These are phyloP conservation scores for Triplophysa bombifrons DNA, from an alignment of 2,797 vertebrate species.

Conservation along the genomic window DNA sequence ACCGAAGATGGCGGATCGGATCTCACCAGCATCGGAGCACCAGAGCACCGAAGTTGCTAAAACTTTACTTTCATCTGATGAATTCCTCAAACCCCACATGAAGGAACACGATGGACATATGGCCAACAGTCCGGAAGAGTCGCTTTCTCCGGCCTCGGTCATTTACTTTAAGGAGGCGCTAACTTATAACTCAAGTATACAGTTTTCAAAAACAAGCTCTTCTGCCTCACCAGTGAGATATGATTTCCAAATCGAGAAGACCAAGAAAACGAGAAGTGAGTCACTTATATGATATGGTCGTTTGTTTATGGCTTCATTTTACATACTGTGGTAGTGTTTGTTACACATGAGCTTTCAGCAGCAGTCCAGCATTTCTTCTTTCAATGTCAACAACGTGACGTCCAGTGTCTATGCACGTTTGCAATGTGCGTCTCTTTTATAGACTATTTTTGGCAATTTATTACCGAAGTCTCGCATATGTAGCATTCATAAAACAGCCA, in stretches of 20 bases:
- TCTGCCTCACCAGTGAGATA: constrained; percentile 65
- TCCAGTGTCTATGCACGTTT: neutral
- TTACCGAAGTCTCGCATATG: neutral
- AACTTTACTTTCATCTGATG: constrained; percentile 57
- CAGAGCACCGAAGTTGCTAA: constrained; percentile 48
- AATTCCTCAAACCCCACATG: constrained; percentile 41
- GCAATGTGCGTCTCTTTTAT: neutral
- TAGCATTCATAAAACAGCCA: neutral
- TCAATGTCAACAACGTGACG: constrained; percentile 51
- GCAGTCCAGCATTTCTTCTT: neutral
- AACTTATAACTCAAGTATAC: constrained; percentile 67
- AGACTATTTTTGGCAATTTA: neutral
- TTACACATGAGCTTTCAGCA: neutral
- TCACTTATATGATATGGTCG: constrained; percentile 2
- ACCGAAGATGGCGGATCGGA: constrained; percentile 64
- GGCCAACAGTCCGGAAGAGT: constrained; percentile 73
- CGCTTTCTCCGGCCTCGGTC: constrained; percentile 78
- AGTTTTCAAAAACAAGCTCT: constrained; percentile 59
- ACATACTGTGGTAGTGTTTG: neutral
- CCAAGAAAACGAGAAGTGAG: constrained; percentile 75
- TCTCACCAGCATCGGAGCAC: constrained; percentile 31
- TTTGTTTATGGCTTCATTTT: neutral
- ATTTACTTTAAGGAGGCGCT: constrained; percentile 82
- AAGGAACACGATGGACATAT: constrained; percentile 69
- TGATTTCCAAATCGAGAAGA: constrained; percentile 74